Base-by-base conservation (phyloP, 2,797 vertebrate species). In the Poecilia wingei region DNA sequence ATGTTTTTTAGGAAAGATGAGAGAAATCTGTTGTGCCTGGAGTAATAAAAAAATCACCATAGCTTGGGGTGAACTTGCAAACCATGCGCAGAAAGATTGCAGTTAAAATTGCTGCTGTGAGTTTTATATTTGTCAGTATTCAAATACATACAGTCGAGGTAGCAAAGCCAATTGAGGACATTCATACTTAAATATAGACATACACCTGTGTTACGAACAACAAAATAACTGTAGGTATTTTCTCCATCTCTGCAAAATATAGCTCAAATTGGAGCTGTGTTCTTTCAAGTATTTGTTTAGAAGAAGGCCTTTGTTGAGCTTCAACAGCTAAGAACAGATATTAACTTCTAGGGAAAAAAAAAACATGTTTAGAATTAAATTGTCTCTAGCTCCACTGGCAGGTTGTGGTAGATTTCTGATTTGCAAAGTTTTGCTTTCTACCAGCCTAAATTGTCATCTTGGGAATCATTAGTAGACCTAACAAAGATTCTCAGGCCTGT, bases 391-490 rank as follows among this genome's bases (percentile, higher is more conserved):
- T 59, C 12, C 47, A 53, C 16, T 41, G 25, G 10, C 59, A 46
- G 47, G 59, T 28, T 39, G 13, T 45, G 10, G 45, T 4, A 51
- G 3, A 81, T 36, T n/a, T 77, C 9, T 28, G 55, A 31, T 39
- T 36, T 49, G 25, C 49, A 72, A 61, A 70, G 33, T n/a, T 1
- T 51, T 47, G 1, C 36, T 36, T 33, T 49, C n/a, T 28, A 47
- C 31, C 46, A 25, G 10, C 51, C 45, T 59, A 43, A 25, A 71
- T 46, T 20, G 7, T 36, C 28, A 9, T 31, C 41, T 9, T 72
- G 64, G 70, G 71, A 74, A 73, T 64, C 57, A 68, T 76, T 66
- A 66, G 25, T 8, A 39, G 64, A 68, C 18, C 18, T 14, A 53
- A 31, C 18, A 59, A 46, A 78, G 14, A 33, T 75, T 51, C 45